Conservation (phyloP, 92 coral and sea anemone genomes). For the Palythoa caribaeorum region DNA sequence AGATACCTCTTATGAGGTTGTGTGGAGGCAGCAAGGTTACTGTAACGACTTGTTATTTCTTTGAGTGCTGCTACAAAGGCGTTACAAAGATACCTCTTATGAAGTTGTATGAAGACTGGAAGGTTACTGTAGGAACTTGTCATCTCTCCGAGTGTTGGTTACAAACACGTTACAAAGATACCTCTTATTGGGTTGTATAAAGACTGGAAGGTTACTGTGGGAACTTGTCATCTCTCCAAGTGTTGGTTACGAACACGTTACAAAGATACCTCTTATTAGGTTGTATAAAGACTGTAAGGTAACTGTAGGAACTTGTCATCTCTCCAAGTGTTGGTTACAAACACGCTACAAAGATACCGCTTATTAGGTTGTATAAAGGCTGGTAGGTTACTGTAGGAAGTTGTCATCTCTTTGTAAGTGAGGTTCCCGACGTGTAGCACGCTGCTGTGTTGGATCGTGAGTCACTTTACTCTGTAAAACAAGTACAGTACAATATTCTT, state of each 20-base stretch:
- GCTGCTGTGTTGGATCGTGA: constrained; percentile 72
- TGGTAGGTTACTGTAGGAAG: background rate
- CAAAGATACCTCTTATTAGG: background rate
- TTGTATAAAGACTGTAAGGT: background rate
- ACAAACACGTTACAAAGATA: background rate
- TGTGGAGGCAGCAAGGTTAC: background rate
- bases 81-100: background rate
- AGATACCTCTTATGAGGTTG: background rate
- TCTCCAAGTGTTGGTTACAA: background rate
- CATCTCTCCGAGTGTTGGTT: background rate
- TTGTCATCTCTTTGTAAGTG: constrained; percentile 9
- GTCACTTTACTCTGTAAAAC: constrained; percentile 73
- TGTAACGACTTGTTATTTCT: constrained; percentile 11
- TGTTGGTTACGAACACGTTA: background rate
- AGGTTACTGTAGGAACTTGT: constrained; percentile 13
- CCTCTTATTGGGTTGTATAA: background rate
- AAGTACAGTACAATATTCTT: background rate
- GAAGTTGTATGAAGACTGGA: background rate
- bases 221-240: background rate
- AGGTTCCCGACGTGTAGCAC: background rate
- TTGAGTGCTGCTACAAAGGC: background rate
- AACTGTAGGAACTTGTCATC: background rate
- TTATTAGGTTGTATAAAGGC: background rate
- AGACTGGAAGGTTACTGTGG: too few species aligned
- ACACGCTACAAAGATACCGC: background rate